Base-by-base conservation (phyloP, 2,797 vertebrate species). In the Otolemur crassicaudatus region DNA sequence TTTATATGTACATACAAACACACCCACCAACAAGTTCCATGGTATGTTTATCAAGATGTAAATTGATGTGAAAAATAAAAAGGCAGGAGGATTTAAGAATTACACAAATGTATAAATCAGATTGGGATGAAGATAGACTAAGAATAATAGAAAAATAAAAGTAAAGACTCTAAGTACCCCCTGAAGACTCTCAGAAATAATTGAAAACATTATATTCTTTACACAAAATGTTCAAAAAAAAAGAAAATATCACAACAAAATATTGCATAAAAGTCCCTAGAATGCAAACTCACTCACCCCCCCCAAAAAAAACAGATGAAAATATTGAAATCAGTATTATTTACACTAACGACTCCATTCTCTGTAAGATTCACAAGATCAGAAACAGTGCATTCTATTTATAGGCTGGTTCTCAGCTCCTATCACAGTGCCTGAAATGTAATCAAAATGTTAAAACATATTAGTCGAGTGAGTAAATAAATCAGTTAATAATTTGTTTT, bases 81-180 rank as follows among this genome's bases (percentile, higher is more conserved):
- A 80, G 7, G 49, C 16, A 87, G 84, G 61, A 89, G 11, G 93
- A 94, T 77, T 63, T 67, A 63, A 72, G 16, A 22, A 82, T 77
- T 72, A 73, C 85, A 86, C 49, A 93, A 94, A 7, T 12, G 53
- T 37, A 53, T 87, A 81, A 94, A 81, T 87, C n/a, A 37, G 37
- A 2, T 81, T 46, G 53, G 49, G 49, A 61, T 11, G 37, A 91
- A 89, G n/a, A 9, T 31, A 83, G 27, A 58, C 14, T 10, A 83
- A 17, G 4, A 13, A 69, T 72, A 81, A 67, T 29, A 87, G 37
- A 56, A 93, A 84, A 95, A 49, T 25, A 37, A 75, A 91, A 80
- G 13, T 31, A 67, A 92, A 87, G 29, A 16, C 2, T 69, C 10
- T 88, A 63, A 93, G 53, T 43, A 16, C 5, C 12, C 31, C 3